Conservation (phyloP, 1,140 invertebrate species). For the Halesus radiatus region DNA sequence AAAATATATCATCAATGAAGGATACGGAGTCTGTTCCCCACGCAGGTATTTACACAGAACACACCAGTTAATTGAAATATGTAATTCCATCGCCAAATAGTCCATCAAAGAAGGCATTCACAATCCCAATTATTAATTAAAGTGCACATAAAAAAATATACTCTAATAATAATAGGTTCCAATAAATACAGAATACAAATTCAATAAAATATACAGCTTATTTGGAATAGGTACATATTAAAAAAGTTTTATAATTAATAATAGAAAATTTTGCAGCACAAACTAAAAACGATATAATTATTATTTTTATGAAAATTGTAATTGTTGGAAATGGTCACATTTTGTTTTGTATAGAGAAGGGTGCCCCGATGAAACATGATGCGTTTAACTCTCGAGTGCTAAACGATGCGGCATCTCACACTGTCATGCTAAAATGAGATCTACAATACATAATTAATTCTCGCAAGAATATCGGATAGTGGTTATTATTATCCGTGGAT, state of each 20-base stretch:
- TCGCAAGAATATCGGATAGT: no score
- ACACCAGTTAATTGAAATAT: not conserved
- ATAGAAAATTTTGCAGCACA: not conserved
- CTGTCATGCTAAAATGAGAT: slow-evolving; percentile 7
- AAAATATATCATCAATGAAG: slow-evolving; percentile 25
- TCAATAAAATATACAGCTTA: slow-evolving; percentile 12
- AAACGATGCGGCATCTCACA: not conserved
- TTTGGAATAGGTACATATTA: slow-evolving; percentile 17
- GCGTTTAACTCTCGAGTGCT: not conserved
- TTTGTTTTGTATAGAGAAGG: slow-evolving; percentile 9
- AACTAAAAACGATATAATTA: not conserved
- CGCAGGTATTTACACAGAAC: slow-evolving; percentile 20
- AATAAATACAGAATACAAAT: slow-evolving; percentile 13
- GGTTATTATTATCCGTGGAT: no score
- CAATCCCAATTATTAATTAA: not conserved
- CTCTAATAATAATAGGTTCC: slow-evolving; percentile 6
- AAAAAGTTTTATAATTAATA: not conserved
- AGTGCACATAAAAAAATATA: not conserved
- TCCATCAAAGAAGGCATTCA: not conserved
- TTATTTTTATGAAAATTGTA: not conserved
- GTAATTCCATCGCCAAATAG: not conserved
- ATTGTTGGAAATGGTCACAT: not conserved
- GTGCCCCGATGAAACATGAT: not conserved
- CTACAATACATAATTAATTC: not conserved
- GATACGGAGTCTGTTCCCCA: not conserved